Evolutionary conservation across 2,888 invertebrate genomes (phyloP).

Genomic region (Panzeria rudis): DNA sequence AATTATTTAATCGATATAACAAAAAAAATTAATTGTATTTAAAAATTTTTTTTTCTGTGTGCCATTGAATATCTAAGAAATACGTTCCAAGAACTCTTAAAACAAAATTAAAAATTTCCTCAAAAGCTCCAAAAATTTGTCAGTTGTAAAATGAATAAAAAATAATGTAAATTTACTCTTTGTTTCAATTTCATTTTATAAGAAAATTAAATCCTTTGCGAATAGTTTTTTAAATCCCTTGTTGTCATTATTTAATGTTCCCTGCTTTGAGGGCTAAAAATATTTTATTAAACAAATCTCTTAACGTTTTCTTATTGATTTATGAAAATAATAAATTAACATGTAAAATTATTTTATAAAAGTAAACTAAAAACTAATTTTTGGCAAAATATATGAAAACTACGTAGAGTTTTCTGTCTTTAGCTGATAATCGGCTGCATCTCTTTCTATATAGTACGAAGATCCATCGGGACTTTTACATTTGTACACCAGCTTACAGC

Average conservation of each 20-base stretch:
- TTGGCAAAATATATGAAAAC: slow-evolving; percentile 24
- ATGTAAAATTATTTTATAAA: slow-evolving; percentile 41
- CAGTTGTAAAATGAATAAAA: too few species aligned
- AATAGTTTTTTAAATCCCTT: not conserved
- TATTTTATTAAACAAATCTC: slow-evolving; percentile 1
- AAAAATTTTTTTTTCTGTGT: too few species aligned
- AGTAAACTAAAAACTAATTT: slow-evolving; percentile 34
- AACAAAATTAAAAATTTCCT: not conserved
- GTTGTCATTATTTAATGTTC: not conserved
- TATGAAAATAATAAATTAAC: slow-evolving; percentile 48
- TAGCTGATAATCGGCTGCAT: slow-evolving; percentile 71
- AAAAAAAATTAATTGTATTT: too few species aligned
- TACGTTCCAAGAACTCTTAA: too few species aligned
- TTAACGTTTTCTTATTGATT: not conserved
- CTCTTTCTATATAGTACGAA: slow-evolving; percentile 78
- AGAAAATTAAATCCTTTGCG: not conserved
- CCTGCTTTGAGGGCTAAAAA: not conserved
- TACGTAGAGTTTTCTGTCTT: slow-evolving; percentile 74
- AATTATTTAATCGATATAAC: too few species aligned
- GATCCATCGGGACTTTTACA: slow-evolving; percentile 78
- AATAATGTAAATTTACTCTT: too few species aligned
- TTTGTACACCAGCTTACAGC: slow-evolving; percentile 80
- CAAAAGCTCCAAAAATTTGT: too few species aligned
- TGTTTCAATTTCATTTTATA: not conserved
- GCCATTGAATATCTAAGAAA: too few species aligned